phyloP scores from a whole-genome alignment of 2,888 invertebrate species.

The Lepidochitona cinerea region DNA sequence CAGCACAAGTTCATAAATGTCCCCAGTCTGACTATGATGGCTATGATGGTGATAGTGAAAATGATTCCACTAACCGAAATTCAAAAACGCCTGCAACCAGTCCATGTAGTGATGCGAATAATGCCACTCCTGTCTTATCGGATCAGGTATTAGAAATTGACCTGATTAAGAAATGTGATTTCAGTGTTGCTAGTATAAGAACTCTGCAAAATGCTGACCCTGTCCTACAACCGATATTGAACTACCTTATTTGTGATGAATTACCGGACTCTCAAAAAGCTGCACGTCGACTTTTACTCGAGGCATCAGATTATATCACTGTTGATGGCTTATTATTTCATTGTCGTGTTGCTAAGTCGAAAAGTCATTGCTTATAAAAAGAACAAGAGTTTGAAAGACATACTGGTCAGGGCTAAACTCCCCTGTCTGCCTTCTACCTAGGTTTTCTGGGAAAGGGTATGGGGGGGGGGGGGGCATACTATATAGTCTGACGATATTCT shows the following conservation, averaged over 20 bases:
- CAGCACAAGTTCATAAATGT: not conserved
- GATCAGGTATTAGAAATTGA: not conserved
- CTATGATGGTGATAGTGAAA: constrained; percentile 4
- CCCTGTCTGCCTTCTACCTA: no score
- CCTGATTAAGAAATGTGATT: not conserved
- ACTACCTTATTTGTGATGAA: constrained; percentile 6
- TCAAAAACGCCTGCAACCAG: no score
- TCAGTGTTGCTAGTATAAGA: constrained; percentile 8
- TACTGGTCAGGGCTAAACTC: no score
- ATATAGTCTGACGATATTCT: no score
- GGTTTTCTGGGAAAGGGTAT: no score
- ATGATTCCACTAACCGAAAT: not conserved
- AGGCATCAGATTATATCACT: not conserved
- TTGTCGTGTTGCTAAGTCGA: constrained; percentile 12
- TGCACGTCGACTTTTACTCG: constrained; percentile 16
- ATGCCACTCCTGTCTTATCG: not conserved
- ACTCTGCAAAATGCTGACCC: constrained; percentile 16
- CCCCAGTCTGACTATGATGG: not conserved
- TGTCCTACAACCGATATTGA: constrained; percentile 15
- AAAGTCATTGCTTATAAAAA: no score
- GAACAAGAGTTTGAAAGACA: no score
- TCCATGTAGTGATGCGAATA: not conserved
- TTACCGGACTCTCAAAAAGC: constrained; percentile 26
- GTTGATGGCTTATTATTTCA: constrained; percentile 7
- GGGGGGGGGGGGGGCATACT: no score